phyloP scores from a whole-genome alignment of 2,113 vertebrate species.

The Etheostoma cragini region DNA sequence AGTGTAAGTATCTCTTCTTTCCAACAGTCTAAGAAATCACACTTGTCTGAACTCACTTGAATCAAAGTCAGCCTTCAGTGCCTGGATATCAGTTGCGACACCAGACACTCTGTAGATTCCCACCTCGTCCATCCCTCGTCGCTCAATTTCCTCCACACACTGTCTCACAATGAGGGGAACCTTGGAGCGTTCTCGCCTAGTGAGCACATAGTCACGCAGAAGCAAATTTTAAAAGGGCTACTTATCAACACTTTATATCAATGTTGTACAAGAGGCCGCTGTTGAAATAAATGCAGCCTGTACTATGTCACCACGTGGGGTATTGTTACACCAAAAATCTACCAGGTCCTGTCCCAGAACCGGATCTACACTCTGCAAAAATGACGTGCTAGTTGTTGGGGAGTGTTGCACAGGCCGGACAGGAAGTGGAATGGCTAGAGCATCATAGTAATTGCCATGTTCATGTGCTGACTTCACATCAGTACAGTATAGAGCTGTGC shows the following conservation, averaged over 20 bases:
- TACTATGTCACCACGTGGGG: neutral
- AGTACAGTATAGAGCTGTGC: too few species aligned
- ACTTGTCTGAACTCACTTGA: slow-evolving; percentile 88
- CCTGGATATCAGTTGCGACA: slow-evolving; percentile 97
- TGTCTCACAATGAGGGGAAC: slow-evolving; percentile 97
- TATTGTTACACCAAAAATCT: neutral
- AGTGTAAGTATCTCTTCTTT: neutral
- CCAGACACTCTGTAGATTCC: slow-evolving; percentile 98
- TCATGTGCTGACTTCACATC: too few species aligned
- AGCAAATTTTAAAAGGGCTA: neutral
- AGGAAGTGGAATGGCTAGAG: too few species aligned
- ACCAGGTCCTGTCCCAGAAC: too few species aligned
- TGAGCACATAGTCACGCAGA: neutral
- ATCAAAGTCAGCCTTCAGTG: slow-evolving; percentile 95
- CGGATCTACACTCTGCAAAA: too few species aligned
- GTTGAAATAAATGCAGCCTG: neutral
- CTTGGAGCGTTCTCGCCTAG: slow-evolving; percentile 95
- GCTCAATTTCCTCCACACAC: slow-evolving; percentile 97
- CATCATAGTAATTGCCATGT: too few species aligned
- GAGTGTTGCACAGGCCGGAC: too few species aligned
- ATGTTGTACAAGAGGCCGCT: neutral
- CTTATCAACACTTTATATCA: neutral
- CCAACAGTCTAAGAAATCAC: neutral
- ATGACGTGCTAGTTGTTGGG: too few species aligned
- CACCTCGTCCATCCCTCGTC: slow-evolving; percentile 97